Evolutionary conservation across 2,888 invertebrate genomes (phyloP).

Genomic region (Rhingia campestris): DNA sequence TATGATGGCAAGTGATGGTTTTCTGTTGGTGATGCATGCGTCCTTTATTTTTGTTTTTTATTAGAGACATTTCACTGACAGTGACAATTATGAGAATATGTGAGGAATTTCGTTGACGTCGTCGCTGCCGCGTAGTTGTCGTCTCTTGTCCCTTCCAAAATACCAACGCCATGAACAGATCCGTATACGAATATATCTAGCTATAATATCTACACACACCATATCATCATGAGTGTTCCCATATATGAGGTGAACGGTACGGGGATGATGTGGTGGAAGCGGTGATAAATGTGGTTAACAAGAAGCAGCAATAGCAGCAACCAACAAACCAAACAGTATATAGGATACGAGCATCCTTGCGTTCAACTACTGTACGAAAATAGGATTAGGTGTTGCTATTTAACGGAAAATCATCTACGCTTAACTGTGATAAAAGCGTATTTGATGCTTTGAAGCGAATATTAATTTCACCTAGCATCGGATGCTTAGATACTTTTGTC

Average conservation of each 20-base stretch:
- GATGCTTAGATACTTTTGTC: slow-evolving; percentile 63
- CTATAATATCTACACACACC: background rate
- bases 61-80: slow-evolving; percentile 62
- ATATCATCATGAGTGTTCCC: slow-evolving; percentile 7
- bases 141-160: slow-evolving; percentile 35
- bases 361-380: slow-evolving; percentile 50
- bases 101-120: slow-evolving; percentile 62
- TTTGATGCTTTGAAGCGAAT: slow-evolving; percentile 70
- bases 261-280: slow-evolving; percentile 22
- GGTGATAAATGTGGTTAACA: slow-evolving; percentile 70
- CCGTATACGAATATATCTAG: slow-evolving; percentile 8
- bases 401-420: slow-evolving; percentile 72
- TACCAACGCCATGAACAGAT: slow-evolving; percentile 57
- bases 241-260: slow-evolving; percentile 6
- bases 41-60: slow-evolving; percentile 53
- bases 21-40: slow-evolving; percentile 30
- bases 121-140: slow-evolving; percentile 29
- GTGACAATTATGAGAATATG: slow-evolving; percentile 72
- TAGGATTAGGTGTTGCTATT: slow-evolving; percentile 73
- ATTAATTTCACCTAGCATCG: slow-evolving; percentile 71
- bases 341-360: slow-evolving; percentile 12
- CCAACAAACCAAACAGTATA: background rate
- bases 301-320: slow-evolving; percentile 31
- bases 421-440: slow-evolving; percentile 67
- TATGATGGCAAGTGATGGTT: background rate